These are phyloP conservation scores for Philopotamus ludificatus DNA, from an alignment of 1,140 invertebrate genomes.

Conservation along the genomic window DNA sequence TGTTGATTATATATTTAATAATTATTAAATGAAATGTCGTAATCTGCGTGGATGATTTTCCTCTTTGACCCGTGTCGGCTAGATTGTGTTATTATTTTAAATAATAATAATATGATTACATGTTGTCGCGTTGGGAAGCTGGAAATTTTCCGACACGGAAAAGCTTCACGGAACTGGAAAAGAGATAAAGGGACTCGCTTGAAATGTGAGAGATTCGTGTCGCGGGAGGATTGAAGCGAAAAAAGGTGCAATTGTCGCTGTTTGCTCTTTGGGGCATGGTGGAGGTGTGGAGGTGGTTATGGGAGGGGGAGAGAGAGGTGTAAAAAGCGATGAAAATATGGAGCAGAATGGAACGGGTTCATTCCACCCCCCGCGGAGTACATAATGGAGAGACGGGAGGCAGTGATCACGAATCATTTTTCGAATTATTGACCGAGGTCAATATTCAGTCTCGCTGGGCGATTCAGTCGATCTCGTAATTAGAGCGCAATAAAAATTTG, in stretches of 20 bases:
- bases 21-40: too few species aligned
- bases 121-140: conserved; percentile 9
- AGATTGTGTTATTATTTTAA: too few species aligned
- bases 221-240: conserved; percentile 28
- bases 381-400: conserved; percentile 14
- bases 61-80: too few species aligned
- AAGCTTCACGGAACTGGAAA: conserved; percentile 28
- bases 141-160: conserved; percentile 16
- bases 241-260: conserved; percentile 31
- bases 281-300: neutral
- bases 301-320: conserved; percentile 12
- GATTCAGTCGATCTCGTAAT: too few species aligned
- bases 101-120: too few species aligned
- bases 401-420: conserved; percentile 20
- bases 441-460: too few species aligned
- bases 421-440: too few species aligned
- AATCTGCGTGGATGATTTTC: too few species aligned
- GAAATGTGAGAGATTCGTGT: conserved; percentile 28
- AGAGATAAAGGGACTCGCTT: conserved; percentile 22
- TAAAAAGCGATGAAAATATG: conserved; percentile 21
- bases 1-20: too few species aligned
- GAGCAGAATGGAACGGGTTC: conserved; percentile 14
- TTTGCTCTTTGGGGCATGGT: conserved; percentile 25
- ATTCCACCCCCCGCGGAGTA: neutral
- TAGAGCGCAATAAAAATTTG: too few species aligned